phyloP scores from a whole-genome alignment of 2,113 vertebrate genomes.

The Menura novaehollandiae region DNA sequence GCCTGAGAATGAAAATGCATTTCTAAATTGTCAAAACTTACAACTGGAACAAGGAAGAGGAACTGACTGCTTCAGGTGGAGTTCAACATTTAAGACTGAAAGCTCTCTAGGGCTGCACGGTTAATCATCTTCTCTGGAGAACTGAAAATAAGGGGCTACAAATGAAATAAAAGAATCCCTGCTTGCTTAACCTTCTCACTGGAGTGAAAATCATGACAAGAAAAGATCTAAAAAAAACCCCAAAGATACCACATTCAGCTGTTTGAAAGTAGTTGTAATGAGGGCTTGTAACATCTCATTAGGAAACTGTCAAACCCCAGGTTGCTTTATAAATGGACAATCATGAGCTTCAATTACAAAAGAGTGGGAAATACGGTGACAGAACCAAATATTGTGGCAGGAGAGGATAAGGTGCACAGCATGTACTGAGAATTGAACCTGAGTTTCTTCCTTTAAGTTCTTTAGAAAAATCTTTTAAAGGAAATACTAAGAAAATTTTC shows the following conservation, averaged over 20 bases:
- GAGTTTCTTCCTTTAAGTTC: background rate
- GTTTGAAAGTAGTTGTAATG: conserved; percentile 45
- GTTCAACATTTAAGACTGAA: conserved; percentile 36
- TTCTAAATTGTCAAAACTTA: conserved; percentile 14
- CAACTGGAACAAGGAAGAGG: background rate
- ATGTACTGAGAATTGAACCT: background rate
- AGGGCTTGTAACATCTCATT: conserved; percentile 41
- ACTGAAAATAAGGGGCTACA: conserved; percentile 22
- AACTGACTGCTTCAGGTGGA: background rate
- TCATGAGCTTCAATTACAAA: conserved; percentile 33
- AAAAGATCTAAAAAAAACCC: background rate
- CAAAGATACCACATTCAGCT: conserved; percentile 2
- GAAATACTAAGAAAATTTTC: background rate
- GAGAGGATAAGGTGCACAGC: background rate
- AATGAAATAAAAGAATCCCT: conserved; percentile 35
- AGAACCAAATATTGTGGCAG: conserved; percentile 27
- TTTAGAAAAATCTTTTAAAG: background rate
- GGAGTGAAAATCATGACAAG: background rate
- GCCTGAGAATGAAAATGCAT: background rate
- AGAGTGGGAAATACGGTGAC: background rate
- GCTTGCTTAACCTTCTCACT: conserved; percentile 43
- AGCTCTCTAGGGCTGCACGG: background rate
- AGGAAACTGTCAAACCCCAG: conserved; percentile 44
- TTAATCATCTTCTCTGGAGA: conserved; percentile 22
- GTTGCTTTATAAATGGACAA: conserved; percentile 45